Conservation (phyloP, 2,888 invertebrate genomes). For the Callyntrura sp. region DNA sequence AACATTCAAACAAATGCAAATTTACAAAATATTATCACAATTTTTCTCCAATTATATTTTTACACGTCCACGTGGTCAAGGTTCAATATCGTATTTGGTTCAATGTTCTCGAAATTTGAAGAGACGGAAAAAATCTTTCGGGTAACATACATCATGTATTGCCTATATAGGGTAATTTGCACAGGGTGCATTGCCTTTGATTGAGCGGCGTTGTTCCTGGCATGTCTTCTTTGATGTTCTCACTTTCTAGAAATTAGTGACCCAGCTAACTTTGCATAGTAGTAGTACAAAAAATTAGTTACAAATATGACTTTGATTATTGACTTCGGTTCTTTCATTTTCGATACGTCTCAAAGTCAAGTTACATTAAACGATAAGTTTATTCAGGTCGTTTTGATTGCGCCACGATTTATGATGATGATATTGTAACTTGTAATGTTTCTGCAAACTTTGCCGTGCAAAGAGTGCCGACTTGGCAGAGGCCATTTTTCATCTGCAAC, state of each 20-base stretch:
- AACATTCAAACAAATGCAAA: too few relatives aligned
- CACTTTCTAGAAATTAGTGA: neutral
- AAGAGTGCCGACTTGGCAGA: too few relatives aligned
- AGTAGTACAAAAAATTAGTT: neutral
- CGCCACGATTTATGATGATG: neutral
- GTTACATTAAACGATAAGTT: too few relatives aligned
- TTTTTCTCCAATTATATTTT: neutral
- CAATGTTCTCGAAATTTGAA: neutral
- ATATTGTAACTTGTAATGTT: neutral
- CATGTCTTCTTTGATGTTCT: neutral
- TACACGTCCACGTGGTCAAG: neutral
- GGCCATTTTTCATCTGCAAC: neutral
- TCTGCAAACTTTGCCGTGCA: too few relatives aligned
- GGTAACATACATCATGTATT: neutral
- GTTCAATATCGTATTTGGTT: neutral
- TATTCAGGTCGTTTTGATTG: neutral
- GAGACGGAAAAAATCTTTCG: too few relatives aligned
- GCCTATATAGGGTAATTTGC: neutral
- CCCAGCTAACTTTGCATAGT: too few relatives aligned
- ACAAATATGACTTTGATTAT: neutral
- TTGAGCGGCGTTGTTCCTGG: too few relatives aligned
- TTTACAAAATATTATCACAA: neutral
- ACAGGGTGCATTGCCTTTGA: neutral
- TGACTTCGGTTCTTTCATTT: slow-evolving; percentile 11
- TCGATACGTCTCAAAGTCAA: neutral